Base-by-base conservation (phyloP, 2,797 vertebrate genomes). In the Pogonophryne albipinna region DNA sequence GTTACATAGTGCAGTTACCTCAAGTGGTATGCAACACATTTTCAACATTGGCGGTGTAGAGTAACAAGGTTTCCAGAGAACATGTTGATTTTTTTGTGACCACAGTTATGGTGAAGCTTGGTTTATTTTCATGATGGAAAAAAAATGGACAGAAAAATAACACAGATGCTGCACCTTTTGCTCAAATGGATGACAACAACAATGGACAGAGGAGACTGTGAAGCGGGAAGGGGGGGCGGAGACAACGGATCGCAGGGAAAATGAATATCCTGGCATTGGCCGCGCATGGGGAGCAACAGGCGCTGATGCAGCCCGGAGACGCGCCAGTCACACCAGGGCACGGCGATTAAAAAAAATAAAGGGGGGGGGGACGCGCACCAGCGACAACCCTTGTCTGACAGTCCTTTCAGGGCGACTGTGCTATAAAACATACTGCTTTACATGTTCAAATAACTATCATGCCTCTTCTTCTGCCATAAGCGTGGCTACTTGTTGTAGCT, bases 231-330 rank as follows among this genome's bases (percentile, higher is more conserved):
- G 61, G 46, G 76, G 66, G 90, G 86, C 78, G 85, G 83, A 81
- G 87, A 86, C 82, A 87, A 73, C 73, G 31, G 78, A 83, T 89
- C 83, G 63, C 79, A 82, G 85, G 81, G 62, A 56, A 74, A 83
- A 91, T 86, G 56, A 84, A 85, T 78, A 82, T 83, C 82, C 74
- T 80, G 70, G 82, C 82, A 88, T 83, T 82, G 89, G 89, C 75
- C 58, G 79, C 14, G 75, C 82, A 76, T 44, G 72, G 84, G 79
- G 76, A 84, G 90, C 91, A 94, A 93, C 93, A 93, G 90, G 92
- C 90, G 13, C 71, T 82, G 90, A 71, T 80, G 72, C 74, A 87
- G 74, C 74, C 84, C 66, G 66, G 87, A 90, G 88, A 89, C 88
- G 71, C 90, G 45, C 78, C 87, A 87, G 88, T 87, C 92, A 90